Conservation (phyloP, 2,888 invertebrate genomes). For the Apamea anceps region DNA sequence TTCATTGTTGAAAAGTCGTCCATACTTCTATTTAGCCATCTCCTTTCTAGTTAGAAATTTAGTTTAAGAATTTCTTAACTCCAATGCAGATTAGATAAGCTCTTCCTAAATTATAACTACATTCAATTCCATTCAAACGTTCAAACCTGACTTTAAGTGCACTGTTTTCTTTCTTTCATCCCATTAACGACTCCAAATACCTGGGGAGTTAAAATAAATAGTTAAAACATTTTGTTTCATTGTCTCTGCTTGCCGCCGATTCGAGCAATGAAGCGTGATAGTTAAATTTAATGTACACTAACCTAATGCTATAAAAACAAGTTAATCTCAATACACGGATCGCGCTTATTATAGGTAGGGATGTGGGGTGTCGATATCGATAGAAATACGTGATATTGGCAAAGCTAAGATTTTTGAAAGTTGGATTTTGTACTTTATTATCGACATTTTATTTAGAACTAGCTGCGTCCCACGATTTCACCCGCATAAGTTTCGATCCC, state of each 20-base stretch:
- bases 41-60: background rate
- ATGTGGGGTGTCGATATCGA: conserved; percentile 56
- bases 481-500: too few species aligned
- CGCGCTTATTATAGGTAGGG: conserved; percentile 87
- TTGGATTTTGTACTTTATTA: too few species aligned
- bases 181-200: conserved; percentile 70
- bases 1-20: too few species aligned
- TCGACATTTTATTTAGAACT: too few species aligned
- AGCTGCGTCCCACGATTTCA: too few species aligned
- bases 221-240: conserved; percentile 83
- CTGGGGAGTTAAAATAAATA: conserved; percentile 75
- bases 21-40: too few species aligned
- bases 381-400: background rate
- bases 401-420: too few species aligned
- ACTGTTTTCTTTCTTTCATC: conserved; percentile 55
- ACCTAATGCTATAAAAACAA: conserved; percentile 87
- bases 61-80: background rate
- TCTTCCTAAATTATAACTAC: conserved; percentile 36
- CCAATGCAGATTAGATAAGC: conserved; percentile 24
- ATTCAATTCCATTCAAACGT: conserved; percentile 35
- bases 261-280: conserved; percentile 85
- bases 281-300: conserved; percentile 90
- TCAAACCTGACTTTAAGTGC: conserved; percentile 29
- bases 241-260: conserved; percentile 80
- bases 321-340: conserved; percentile 90